Conservation (phyloP, 2,113 vertebrate genomes). For the Apus apus region DNA sequence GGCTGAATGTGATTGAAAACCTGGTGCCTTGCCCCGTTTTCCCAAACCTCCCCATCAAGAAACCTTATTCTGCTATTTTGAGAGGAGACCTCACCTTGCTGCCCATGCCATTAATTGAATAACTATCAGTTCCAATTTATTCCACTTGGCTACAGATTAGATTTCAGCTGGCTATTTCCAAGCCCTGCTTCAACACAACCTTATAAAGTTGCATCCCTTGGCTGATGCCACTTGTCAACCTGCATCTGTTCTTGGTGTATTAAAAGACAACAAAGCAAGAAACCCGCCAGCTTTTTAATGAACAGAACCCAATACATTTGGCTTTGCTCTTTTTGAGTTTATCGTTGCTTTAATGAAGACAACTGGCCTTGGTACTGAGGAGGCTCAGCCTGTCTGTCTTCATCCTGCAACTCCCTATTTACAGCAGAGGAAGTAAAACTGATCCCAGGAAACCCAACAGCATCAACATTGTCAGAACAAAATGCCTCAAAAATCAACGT, state of each 20-base stretch:
- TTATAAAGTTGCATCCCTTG: slow-evolving; percentile 39
- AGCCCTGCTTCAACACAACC: slow-evolving; percentile 33
- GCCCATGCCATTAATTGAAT: slow-evolving; percentile 57
- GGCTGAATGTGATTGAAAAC: slow-evolving; percentile 28
- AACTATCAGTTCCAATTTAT: slow-evolving; percentile 61
- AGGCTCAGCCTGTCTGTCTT: background rate
- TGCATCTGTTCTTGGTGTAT: slow-evolving; percentile 48
- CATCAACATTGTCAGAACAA: background rate
- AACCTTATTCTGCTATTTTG: slow-evolving; percentile 37
- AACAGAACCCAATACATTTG: background rate
- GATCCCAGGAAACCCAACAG: background rate
- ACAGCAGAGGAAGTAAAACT: background rate
- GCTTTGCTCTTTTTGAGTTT: background rate
- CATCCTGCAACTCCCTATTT: background rate
- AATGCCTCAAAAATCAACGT: background rate
- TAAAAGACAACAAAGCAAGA: slow-evolving; percentile 42
- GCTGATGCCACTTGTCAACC: slow-evolving; percentile 56
- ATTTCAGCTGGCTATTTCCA: slow-evolving; percentile 56
- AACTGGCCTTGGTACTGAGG: background rate
- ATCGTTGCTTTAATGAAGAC: background rate
- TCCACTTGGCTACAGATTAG: slow-evolving; percentile 69
- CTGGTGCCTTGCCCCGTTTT: background rate
- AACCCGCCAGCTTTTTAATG: background rate
- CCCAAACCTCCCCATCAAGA: slow-evolving; percentile 1
- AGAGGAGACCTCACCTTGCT: slow-evolving; percentile 33